Percentiles rank a stretch among this genome's conserved stretches.
Conservation (phyloP, 2,113 vertebrate genomes). For the Sturnus vulgaris region DNA sequence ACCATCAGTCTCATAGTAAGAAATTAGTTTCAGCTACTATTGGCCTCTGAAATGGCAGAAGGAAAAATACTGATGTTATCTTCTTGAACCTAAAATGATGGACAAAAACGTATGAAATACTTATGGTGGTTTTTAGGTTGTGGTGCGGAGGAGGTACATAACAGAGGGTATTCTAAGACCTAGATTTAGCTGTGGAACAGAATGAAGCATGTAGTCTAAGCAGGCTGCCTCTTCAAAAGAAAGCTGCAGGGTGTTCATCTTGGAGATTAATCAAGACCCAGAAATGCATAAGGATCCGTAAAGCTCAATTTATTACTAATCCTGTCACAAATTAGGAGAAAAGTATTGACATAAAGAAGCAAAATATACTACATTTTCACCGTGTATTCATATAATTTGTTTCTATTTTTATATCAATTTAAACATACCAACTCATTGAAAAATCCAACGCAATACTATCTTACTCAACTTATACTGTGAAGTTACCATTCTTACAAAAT, state of each 20-base stretch:
- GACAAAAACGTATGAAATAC: constrained; percentile 22
- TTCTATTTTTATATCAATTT: background rate
- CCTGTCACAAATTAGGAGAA: constrained; percentile 2
- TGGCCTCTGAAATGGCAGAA: background rate
- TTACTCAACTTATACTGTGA: constrained; percentile 20
- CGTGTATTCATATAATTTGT: background rate
- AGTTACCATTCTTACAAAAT: constrained; percentile 9
- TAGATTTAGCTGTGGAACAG: constrained; percentile 19
- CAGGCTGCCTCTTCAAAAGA: constrained; percentile 31
- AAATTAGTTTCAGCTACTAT: constrained; percentile 28
- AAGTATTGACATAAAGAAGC: background rate
- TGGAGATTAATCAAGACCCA: constrained; percentile 58
- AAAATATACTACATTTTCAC: background rate
- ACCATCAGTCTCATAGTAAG: background rate
- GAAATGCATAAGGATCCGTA: constrained; percentile 43
- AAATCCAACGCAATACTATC: background rate
- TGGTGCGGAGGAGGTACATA: background rate
- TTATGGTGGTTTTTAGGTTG: background rate
- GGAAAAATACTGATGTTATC: background rate
- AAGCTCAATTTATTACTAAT: constrained; percentile 55
- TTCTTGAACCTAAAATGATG: background rate
- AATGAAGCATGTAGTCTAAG: constrained; percentile 13
- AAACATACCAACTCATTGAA: background rate
- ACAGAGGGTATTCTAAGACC: background rate
- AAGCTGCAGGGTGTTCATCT: constrained; percentile 61